Base-by-base conservation (phyloP, 2,797 vertebrate genomes). In the Caiman crocodilus region DNA sequence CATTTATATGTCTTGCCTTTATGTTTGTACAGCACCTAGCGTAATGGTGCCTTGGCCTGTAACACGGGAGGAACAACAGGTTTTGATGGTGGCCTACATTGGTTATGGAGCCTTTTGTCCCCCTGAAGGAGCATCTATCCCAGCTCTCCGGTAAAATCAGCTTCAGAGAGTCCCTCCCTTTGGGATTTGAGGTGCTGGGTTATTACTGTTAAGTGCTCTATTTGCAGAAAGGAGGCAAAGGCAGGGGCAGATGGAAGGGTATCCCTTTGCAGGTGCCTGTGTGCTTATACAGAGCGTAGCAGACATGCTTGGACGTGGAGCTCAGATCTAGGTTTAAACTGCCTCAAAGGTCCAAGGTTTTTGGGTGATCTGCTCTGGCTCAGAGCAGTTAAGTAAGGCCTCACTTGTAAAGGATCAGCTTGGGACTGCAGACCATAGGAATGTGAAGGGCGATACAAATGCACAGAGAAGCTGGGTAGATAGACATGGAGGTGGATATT, bases 181-280 rank as follows among this genome's bases (percentile, higher is more conserved):
- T 84, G 84, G 30, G 71, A 3, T 56, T 86, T 69, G 1, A 32
- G 12, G 21, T 60, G 61, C 78, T 91, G 84, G 56, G 17, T 32
- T 32, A 74, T 84, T 76, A 79, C 42, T 91, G 55, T 35, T 56
- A 28, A 95, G 60, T 84, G 81, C 59, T 88, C 90, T 90, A 83
- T 88, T 94, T 92, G 92, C 80, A 61, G 90, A 76, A 59, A 61
- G 32, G n/a, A 88, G 79, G 35, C 0, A 1, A 57, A 93, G 76
- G 73, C 64, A 90, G 84, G 84, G n/a, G 85, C 0, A 1, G 80
- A 5, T 35, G 35, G 35, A 69, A 90, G 89, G 90, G 50, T 58
- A 74, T 21, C 50, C 59, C 6, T 5, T 14, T 32, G 50, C 50
- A 42, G 5, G 1, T 23, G 32, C 28, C 90, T 42, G 35, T 90